Base-by-base conservation (phyloP, 2,797 vertebrate genomes). In the Muscicapa striata region DNA sequence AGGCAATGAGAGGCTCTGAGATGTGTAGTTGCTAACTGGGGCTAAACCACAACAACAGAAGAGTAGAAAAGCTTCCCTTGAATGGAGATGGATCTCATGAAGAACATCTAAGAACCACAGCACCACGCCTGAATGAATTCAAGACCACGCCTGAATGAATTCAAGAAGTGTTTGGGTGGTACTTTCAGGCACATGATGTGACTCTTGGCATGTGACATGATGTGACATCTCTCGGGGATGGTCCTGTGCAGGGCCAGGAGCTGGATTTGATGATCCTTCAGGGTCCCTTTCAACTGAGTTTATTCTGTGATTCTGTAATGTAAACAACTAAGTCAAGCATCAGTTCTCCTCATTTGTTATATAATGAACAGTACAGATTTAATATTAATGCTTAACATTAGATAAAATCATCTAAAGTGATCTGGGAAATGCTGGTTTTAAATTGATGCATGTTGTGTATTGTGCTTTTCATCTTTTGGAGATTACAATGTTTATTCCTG, bases 1-100 rank as follows among this genome's bases (percentile, higher is more conserved):
- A 52, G 30, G 10, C 22, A 63, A 49, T 4, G 19, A 91, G 30
- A 38, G 34, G 30, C 38, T 75, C 29, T 46, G 30, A 64, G 19
- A 34, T 29, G 34, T 0, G 3, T 11, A 69, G 63, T 1, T 64
- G 45, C 6, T 34, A 51, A 34, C 8, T 1, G 0, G 34, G 27
- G 16, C 52, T 81, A 81, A 70, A 41, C 10, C 16, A 48, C 0
- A 2, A 63, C 38, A 58, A 72, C 5, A 67, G 73, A 40, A 40
- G 82, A 27, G 21, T 2, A 84, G 36, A 55, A 89, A 63, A 77
- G 13, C 7, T 93, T 48, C 27, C 49, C 14, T n/a, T 54, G 45
- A 41, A 30, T 32, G 27, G 48, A 87, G 29, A 80, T 11, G 7
- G 20, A 70, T 59, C 13, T 80, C 10, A 21, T 15, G 11, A 74